Evolutionary conservation across 2,888 invertebrate species (phyloP), one percentile per base, ranked within the genome.

Genomic region (Archaeoteleia sp.): DNA sequence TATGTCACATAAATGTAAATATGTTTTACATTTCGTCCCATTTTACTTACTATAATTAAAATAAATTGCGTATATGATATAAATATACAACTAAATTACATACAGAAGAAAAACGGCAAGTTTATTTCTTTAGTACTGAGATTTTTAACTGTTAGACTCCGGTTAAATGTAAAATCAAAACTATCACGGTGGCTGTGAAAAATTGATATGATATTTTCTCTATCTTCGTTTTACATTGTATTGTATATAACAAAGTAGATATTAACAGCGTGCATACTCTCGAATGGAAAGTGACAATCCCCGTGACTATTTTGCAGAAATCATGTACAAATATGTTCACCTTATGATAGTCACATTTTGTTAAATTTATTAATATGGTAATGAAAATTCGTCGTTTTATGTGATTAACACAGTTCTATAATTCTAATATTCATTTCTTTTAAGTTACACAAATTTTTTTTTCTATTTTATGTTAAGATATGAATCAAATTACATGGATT

Each of bases 161-260:
- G 70, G 61, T 67, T 67, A 62, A 70, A 71, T 70, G 57, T 71
- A 70, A 71, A 73, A n/a, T 73, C 61, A 54, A 70, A 75, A 76
- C 70, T 74, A 74, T 71, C 73, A 73, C 74, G 72, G 73, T 75
- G 78, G 78, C 77, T 79, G 78, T 79, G 78, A 76, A 75, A 74
- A 71, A 54, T 40, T 42, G 12, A 55, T 48, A 49, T 49, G 42
- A 48, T 54, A 54, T 54, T 54, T 54, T 54, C 54, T 42, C 39
- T 54, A 54, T 39, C 30, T 46, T 55, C 34, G 27, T 62, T 53
- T 40, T 62, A 55, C 42, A 54, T 61, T 40, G 27, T 20, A 32
- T 29, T 62, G 39, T 62, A 62, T 48, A 46, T 34, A 48, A 29
- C 43, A 32, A 57, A 37, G 12, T 46, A 57, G 30, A 55, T 53